Base-by-base conservation (phyloP, 2,888 invertebrate species). In the Portevinia maculata region DNA sequence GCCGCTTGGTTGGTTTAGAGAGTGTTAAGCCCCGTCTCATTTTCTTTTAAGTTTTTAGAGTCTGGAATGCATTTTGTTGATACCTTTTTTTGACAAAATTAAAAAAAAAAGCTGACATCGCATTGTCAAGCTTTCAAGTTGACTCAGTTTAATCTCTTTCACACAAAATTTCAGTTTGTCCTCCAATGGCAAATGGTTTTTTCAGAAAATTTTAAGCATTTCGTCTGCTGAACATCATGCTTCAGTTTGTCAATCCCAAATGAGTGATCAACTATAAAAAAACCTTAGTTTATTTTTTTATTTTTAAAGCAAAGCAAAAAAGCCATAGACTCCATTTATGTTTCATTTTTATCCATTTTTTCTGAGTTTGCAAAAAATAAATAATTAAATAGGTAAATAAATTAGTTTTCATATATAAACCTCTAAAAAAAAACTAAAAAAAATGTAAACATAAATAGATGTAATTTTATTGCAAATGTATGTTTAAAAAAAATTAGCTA, bases 271-370 rank as follows among this genome's bases (percentile, higher is more conserved):
- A 50, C 46, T 15, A 39, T 21, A 64, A 24, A 44, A n/a, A 67
- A 50, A 34, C 9, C 50, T 39, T 57, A 64, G n/a, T n/a, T n/a
- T n/a, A n/a, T n/a, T n/a, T n/a, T n/a, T 21, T 44, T 15, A 67
- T 19, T 24, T 17, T 30, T 52, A 8, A 44, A 62, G 52, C 44
- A 41, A 13, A 15, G 8, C 52, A 37, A 32, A 13, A 52, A 81
- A 64, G 81, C 81, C 81, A 81, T 81, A 70, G 67, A 70, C 55
- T 81, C 59, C 44, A 69, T 81, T 75, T 37, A n/a, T 44, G 7
- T 55, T 60, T 37, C 53, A 34, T 57, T 55, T 37, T 60, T 55
- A 46, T 52, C 55, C 46, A 37, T 59, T 32, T 41, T 44, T 32
- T 34, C 11, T 69, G 32, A 64, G 55, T 70, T 75, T 64, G 39